A percentile compares a stretch with the other conserved stretches of the same genome.
Conservation (phyloP, 2,113 vertebrate species). For the Cryptomyrus ogoouensis region DNA sequence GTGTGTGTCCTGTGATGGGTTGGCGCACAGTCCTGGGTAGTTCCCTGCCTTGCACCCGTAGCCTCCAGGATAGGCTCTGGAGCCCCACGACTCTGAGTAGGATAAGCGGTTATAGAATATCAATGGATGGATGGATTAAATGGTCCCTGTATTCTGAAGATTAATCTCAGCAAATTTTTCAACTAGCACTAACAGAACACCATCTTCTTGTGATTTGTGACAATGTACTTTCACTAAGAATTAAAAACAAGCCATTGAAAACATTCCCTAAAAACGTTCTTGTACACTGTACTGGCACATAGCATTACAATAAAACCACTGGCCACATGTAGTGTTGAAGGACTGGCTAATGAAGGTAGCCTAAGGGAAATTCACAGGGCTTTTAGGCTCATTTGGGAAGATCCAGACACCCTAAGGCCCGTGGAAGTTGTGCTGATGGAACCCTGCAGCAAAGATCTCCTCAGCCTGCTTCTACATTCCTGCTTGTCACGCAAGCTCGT, state of each 20-base stretch:
- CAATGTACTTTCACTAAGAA: neutral
- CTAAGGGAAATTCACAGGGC: neutral
- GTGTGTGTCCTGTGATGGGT: neutral
- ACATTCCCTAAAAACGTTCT: neutral
- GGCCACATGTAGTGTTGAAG: neutral
- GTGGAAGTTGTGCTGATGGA: neutral
- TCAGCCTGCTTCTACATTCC: neutral
- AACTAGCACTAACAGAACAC: neutral
- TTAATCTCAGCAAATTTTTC: neutral
- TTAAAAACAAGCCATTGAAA: neutral
- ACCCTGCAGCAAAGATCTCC: neutral
- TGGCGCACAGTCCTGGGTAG: neutral
- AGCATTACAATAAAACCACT: neutral
- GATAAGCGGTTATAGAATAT: neutral
- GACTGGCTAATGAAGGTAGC: neutral
- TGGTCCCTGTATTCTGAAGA: neutral
- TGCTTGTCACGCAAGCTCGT: neutral
- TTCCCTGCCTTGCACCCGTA: neutral
- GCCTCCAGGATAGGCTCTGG: neutral
- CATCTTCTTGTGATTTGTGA: neutral
- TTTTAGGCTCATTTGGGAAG: neutral
- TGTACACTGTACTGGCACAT: neutral
- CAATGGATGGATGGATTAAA: neutral
- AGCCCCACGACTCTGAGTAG: neutral
- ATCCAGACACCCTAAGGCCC: neutral